Percentiles rank a stretch among this genome's conserved stretches.
Conservation (phyloP, 2,888 invertebrate genomes). For the Podabrus alpinus region DNA sequence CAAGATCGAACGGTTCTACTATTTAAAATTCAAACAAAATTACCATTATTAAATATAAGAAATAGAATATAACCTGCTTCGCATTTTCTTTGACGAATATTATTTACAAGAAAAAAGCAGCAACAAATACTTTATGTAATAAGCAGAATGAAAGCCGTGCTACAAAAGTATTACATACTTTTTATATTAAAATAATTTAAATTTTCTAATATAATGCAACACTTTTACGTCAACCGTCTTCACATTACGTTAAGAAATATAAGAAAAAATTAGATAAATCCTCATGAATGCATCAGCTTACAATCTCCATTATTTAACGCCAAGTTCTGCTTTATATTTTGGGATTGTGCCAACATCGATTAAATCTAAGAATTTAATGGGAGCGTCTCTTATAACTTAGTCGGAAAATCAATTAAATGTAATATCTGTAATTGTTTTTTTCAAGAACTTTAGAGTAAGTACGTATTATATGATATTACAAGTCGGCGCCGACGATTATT, state of each 20-base stretch:
- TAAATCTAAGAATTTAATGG: background rate
- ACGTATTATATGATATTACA: background rate
- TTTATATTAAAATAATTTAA: background rate
- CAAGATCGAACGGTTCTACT: background rate
- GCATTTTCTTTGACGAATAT: background rate
- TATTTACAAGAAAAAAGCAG: background rate
- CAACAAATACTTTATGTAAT: background rate
- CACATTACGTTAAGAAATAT: background rate
- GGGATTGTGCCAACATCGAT: background rate
- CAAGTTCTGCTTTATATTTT: background rate
- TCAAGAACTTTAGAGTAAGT: background rate
- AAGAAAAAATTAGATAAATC: background rate
- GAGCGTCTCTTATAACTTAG: background rate
- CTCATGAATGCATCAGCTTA: background rate
- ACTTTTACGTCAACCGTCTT: background rate
- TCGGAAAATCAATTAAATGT: background rate
- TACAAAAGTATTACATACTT: background rate
- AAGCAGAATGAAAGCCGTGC: background rate
- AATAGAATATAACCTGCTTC: too few species aligned
- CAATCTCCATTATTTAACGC: background rate
- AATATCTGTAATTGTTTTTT: background rate
- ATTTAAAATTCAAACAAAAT: background rate
- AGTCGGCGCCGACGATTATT: too few species aligned
- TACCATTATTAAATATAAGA: background rate
- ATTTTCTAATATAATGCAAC: background rate